A percentile compares a stretch with the other conserved stretches of the same genome.
Evolutionary conservation across 2,797 vertebrate species (phyloP).

Genomic region (Scleropages formosus): DNA sequence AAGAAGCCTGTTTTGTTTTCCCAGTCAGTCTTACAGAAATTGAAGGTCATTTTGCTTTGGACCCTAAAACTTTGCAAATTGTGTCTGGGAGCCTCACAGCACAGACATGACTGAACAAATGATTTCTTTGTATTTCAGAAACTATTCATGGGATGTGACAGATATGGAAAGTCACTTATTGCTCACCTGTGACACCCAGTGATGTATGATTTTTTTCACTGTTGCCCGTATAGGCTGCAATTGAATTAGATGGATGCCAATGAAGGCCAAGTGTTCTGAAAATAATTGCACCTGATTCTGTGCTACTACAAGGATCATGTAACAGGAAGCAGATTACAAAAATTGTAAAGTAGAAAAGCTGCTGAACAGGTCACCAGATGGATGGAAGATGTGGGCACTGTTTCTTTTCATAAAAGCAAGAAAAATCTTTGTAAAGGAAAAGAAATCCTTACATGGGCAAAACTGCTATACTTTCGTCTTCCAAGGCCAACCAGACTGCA

Average conservation of each 20-base stretch:
- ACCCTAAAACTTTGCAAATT: not conserved
- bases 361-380: not conserved
- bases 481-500: not conserved
- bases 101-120: not conserved
- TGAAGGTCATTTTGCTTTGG: not conserved
- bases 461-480: not conserved
- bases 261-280: not conserved
- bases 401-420: constrained; percentile 23
- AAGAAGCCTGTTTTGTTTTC: not conserved
- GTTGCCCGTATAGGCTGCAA: not conserved
- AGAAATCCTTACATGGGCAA: no score
- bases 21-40: not conserved
- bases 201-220: no score
- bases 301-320: constrained; percentile 3
- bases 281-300: not conserved
- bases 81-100: not conserved
- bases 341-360: not conserved
- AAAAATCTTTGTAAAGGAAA: not conserved
- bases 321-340: not conserved
- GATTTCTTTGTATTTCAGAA: not conserved
- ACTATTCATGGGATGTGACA: not conserved
- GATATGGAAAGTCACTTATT: no score
- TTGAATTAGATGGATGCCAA: not conserved
- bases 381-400: not conserved
- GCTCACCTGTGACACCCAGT: not conserved